A percentile compares a stretch with the other conserved stretches of the same genome.
Conservation (phyloP, 1,140 invertebrate species). For the Aphis craccivora region DNA sequence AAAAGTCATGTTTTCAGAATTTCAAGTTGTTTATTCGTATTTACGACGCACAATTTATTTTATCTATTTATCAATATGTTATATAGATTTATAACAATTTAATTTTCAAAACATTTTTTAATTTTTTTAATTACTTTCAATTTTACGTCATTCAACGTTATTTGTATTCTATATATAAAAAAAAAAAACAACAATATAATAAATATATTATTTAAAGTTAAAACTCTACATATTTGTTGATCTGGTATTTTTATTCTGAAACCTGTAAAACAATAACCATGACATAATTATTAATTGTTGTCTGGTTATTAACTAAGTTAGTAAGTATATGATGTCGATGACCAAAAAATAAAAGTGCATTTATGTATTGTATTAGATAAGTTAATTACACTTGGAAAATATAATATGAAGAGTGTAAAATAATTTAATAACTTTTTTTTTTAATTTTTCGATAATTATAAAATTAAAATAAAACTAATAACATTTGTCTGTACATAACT, state of each 20-base stretch:
- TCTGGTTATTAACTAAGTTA: not conserved
- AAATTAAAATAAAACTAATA: not conserved
- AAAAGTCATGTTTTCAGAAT: not conserved
- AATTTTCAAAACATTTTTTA: not conserved
- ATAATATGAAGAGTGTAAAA: not conserved
- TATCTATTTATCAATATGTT: not conserved
- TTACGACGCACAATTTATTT: not conserved
- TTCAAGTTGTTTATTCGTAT: not conserved
- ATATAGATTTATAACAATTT: not conserved
- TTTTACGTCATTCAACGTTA: not conserved
- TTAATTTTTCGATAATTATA: not conserved
- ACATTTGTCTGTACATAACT: not conserved
- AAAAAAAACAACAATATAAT: not conserved
- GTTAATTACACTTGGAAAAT: not conserved
- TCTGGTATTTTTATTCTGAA: not conserved
- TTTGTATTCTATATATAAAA: not conserved
- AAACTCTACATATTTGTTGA: not conserved
- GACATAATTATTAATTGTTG: not conserved
- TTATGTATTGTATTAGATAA: no score
- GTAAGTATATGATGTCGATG: not conserved
- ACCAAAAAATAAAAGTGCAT: not conserved
- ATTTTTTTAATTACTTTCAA: not conserved
- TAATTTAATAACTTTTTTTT: not conserved
- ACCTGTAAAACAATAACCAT: not conserved
- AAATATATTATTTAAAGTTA: not conserved